phyloP scores from a whole-genome alignment of 2,888 invertebrate species.

The Lasius platythorax region DNA sequence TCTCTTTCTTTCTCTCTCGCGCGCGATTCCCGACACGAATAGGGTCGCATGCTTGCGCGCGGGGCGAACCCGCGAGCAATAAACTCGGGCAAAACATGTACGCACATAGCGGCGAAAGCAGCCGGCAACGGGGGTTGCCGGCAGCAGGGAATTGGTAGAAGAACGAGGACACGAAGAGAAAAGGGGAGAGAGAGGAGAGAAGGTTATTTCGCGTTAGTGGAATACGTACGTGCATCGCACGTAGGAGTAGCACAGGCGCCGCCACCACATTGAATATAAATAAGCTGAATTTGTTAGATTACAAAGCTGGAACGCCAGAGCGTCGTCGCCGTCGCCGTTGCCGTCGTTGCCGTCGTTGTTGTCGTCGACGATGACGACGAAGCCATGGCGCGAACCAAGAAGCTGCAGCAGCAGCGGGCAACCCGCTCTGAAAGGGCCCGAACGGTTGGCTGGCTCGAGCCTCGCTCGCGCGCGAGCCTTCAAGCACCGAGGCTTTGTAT shows the following conservation, averaged over 20 bases:
- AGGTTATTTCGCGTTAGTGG: slow-evolving; percentile 72
- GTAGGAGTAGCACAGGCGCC: slow-evolving; percentile 69
- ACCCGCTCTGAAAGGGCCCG: slow-evolving; percentile 49
- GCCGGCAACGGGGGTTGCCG: slow-evolving; percentile 1
- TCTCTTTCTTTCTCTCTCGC: background rate
- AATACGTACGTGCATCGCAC: slow-evolving; percentile 77
- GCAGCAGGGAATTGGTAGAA: slow-evolving; percentile 16
- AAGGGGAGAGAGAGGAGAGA: slow-evolving; percentile 24
- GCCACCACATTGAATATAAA: slow-evolving; percentile 77
- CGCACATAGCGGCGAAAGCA: slow-evolving; percentile 67
- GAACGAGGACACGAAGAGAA: slow-evolving; percentile 16
- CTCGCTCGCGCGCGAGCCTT: slow-evolving; percentile 52
- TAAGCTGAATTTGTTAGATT: slow-evolving; percentile 79
- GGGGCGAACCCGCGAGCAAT: slow-evolving; percentile 73
- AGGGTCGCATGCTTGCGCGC: slow-evolving; percentile 64
- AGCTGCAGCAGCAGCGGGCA: slow-evolving; percentile 14
- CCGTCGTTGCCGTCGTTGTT: background rate
- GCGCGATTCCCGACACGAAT: slow-evolving; percentile 67
- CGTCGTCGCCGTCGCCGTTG: slow-evolving; percentile 47
- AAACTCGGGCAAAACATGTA: slow-evolving; percentile 75
- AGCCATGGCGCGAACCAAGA: background rate
- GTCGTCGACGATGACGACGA: background rate
- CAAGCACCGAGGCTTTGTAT: slow-evolving; percentile 66
- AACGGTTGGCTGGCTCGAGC: slow-evolving; percentile 60
- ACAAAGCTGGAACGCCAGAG: slow-evolving; percentile 71